Evolutionary conservation across 2,888 invertebrate genomes (phyloP).

Genomic region (Polymixis lichenea): DNA sequence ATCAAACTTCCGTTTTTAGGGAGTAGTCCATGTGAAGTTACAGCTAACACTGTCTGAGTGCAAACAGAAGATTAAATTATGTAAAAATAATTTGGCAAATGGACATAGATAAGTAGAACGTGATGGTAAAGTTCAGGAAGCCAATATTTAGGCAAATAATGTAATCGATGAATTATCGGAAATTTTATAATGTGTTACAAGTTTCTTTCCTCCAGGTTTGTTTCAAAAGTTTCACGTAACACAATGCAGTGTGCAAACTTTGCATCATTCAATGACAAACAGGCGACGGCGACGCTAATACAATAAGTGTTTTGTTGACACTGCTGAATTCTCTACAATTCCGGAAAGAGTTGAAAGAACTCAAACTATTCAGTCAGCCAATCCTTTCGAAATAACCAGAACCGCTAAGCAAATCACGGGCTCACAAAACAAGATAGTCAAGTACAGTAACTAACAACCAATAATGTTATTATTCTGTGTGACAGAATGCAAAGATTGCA

Average conservation of each 20-base stretch:
- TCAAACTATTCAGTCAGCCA: neutral
- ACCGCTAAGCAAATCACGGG: conserved; percentile 37
- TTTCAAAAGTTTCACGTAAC: conserved; percentile 12
- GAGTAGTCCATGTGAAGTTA: conserved; percentile 20
- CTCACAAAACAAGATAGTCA: conserved; percentile 59
- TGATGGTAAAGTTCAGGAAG: conserved; percentile 2
- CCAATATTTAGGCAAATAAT: conserved; percentile 14
- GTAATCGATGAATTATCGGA: neutral
- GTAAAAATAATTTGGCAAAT: conserved; percentile 35
- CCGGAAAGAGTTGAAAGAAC: conserved; percentile 21
- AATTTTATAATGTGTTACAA: neutral
- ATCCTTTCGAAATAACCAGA: conserved; percentile 38
- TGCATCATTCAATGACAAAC: conserved; percentile 11
- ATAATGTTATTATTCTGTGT: conserved; percentile 75
- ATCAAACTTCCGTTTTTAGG: conserved; percentile 61
- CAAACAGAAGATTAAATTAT: conserved; percentile 42
- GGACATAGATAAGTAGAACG: conserved; percentile 13
- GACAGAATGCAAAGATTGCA: conserved; percentile 85
- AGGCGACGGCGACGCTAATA: neutral
- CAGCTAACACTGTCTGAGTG: conserved; percentile 45
- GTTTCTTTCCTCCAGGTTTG: neutral
- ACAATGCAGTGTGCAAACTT: neutral
- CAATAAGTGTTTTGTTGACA: conserved; percentile 7
- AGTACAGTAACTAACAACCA: conserved; percentile 64
- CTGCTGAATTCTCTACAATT: neutral